phyloP scores from a whole-genome alignment of 2,113 vertebrate genomes.

The Rhinichthys klamathensis region DNA sequence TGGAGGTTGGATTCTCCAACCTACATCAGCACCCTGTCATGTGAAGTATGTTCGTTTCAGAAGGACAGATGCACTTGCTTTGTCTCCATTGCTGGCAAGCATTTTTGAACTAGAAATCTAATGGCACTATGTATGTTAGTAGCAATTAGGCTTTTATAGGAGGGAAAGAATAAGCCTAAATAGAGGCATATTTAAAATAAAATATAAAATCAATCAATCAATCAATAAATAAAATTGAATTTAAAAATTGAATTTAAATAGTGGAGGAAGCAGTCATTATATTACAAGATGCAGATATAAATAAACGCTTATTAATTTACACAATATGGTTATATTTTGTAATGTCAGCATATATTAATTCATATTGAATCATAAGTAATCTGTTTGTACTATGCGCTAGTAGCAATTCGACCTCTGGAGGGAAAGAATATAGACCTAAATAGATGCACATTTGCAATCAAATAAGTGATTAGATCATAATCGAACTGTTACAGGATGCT shows the following conservation, averaged over 20 bases:
- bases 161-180: background rate
- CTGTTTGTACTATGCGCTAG: background rate
- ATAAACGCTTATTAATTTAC: background rate
- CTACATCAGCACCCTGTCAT: conserved; percentile 1
- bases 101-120: conserved; percentile 55
- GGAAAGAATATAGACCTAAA: background rate
- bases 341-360: background rate
- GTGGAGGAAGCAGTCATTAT: background rate
- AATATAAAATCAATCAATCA: background rate
- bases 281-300: background rate
- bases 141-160: conserved; percentile 48
- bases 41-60: conserved; percentile 45
- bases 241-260: background rate
- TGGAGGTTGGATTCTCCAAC: conserved; percentile 56
- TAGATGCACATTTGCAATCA: background rate
- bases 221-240: background rate
- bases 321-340: background rate
- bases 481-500: background rate
- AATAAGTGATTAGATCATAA: no score
- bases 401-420: background rate
- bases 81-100: background rate
- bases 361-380: background rate
- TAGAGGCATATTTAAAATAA: background rate
- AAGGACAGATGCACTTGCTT: background rate
- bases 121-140: conserved; percentile 58